These are phyloP conservation scores for Lampris megalopsis DNA, from an alignment of 2,113 vertebrate genomes.

Conservation along the genomic window DNA sequence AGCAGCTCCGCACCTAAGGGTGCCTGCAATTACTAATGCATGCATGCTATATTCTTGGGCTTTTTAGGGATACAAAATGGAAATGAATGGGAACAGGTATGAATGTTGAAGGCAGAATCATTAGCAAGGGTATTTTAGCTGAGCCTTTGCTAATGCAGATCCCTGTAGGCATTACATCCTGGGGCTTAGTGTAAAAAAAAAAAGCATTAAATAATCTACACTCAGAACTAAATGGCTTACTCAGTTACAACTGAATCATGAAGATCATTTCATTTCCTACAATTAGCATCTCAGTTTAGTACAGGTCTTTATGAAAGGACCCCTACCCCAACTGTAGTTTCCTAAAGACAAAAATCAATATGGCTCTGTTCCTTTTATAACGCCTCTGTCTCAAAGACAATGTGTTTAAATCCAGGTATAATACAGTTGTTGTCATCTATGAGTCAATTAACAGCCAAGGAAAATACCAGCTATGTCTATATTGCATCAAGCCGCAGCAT, in stretches of 20 bases:
- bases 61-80: slow-evolving; percentile 62
- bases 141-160: slow-evolving; percentile 37
- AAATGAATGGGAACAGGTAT: slow-evolving; percentile 55
- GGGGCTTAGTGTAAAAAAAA: slow-evolving; percentile 37
- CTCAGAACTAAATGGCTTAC: slow-evolving; percentile 21
- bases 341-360: too few species aligned
- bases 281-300: slow-evolving; percentile 22
- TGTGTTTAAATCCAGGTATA: slow-evolving; percentile 37
- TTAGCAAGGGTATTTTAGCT: slow-evolving; percentile 53
- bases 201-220: slow-evolving; percentile 43
- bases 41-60: slow-evolving; percentile 53
- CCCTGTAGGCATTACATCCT: slow-evolving; percentile 35
- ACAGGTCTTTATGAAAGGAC: slow-evolving; percentile 20
- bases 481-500: slow-evolving; percentile 41
- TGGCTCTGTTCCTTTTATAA: slow-evolving; percentile 11
- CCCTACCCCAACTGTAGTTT: too few species aligned
- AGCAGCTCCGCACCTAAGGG: slow-evolving; percentile 52
- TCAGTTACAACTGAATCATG: slow-evolving; percentile 25
- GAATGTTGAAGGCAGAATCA: slow-evolving; percentile 52
- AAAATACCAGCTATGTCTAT: slow-evolving; percentile 27
- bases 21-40: slow-evolving; percentile 51
- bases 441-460: slow-evolving; percentile 29
- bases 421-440: slow-evolving; percentile 37
- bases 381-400: slow-evolving; percentile 15
- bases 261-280: slow-evolving; percentile 23